phyloP scores from a whole-genome alignment of 2,888 invertebrate genomes.

The Odontomyia ornata region DNA sequence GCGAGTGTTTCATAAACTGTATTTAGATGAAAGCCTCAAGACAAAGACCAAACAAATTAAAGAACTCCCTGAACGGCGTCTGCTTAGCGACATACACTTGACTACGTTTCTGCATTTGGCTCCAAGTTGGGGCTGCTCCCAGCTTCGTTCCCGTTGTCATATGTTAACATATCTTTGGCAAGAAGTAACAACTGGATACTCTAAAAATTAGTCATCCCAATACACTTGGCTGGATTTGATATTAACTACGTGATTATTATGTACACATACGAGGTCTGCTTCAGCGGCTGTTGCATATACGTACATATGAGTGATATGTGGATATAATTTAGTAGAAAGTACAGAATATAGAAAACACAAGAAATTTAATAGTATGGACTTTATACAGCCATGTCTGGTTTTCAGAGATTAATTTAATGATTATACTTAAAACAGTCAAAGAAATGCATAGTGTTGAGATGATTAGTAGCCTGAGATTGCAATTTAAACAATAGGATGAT shows the following conservation, averaged over 20 bases:
- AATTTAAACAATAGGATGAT: neutral
- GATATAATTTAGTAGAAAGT: neutral
- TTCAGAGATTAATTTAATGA: conserved; percentile 9
- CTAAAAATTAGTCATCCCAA: conserved; percentile 8
- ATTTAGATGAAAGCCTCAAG: neutral
- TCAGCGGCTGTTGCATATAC: too few relatives aligned
- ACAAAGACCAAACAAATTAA: neutral
- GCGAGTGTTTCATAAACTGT: conserved; percentile 5
- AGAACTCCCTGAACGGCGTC: neutral
- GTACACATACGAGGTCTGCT: neutral
- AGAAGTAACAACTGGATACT: neutral
- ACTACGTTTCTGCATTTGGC: neutral
- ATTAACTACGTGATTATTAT: neutral
- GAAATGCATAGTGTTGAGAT: neutral
- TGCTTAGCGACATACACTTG: neutral
- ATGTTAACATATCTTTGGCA: too few relatives aligned
- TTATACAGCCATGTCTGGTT: neutral
- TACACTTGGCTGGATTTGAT: neutral
- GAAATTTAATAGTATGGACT: too few relatives aligned
- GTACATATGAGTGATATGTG: neutral
- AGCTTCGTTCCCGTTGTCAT: too few relatives aligned
- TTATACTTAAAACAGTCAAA: neutral
- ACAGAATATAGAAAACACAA: too few relatives aligned
- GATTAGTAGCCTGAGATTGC: neutral
- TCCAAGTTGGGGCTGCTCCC: neutral